phyloP scores from a whole-genome alignment of 2,113 vertebrate genomes.

The Sapajus apella region DNA sequence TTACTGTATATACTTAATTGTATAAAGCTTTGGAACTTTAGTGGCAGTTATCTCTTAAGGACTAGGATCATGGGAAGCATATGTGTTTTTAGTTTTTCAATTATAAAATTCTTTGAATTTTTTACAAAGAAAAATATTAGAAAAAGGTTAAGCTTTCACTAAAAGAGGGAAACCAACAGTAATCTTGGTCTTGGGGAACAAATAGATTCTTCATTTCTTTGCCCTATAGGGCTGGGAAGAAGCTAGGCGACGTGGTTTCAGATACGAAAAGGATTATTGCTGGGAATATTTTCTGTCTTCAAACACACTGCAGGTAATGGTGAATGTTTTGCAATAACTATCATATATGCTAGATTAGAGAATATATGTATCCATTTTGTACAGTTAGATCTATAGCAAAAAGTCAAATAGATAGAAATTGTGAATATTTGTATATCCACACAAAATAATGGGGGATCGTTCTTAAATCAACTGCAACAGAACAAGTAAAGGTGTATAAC shows the following conservation, averaged over 20 bases:
- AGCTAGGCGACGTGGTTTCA: conserved; percentile 88
- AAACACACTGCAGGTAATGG: conserved; percentile 94
- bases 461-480: background rate
- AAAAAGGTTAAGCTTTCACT: background rate
- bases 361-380: background rate
- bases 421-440: background rate
- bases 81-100: background rate
- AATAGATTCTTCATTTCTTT: background rate
- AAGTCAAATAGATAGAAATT: background rate
- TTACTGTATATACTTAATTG: background rate
- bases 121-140: conserved; percentile 3
- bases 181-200: background rate
- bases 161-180: background rate
- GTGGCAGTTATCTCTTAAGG: background rate
- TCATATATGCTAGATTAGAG: background rate
- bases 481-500: background rate
- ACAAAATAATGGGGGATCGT: background rate
- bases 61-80: background rate
- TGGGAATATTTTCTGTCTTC: conserved; percentile 98
- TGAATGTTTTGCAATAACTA: background rate
- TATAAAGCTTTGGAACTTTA: background rate
- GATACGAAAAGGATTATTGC: conserved; percentile 94
- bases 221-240: conserved; percentile 94
- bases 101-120: conserved; percentile 8
- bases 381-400: background rate